Percentiles rank a stretch among this genome's conserved stretches.
Conservation (phyloP, 2,113 vertebrate species). For the Amazona vittata region DNA sequence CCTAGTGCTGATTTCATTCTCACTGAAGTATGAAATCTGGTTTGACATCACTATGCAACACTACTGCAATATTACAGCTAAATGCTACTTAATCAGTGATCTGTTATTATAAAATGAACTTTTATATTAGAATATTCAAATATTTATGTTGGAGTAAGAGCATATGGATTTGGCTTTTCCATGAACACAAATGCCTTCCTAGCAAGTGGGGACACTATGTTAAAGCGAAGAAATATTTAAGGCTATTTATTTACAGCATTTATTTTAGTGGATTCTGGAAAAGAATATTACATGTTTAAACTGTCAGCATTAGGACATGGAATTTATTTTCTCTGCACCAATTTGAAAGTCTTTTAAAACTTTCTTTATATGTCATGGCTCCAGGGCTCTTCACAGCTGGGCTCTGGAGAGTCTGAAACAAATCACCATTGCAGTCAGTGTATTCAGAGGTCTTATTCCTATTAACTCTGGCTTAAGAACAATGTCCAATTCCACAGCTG, state of each 20-base stretch:
- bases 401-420: constrained; percentile 9
- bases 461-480: not conserved
- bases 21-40: constrained; percentile 56
- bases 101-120: not conserved
- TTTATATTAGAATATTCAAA: not conserved
- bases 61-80: constrained; percentile 41
- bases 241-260: not conserved
- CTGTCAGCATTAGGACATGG: not conserved
- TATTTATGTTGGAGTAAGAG: not conserved
- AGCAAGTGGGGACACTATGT: not conserved
- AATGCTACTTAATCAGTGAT: not conserved
- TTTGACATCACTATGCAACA: constrained; percentile 38
- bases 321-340: constrained; percentile 47
- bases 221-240: not conserved
- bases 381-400: constrained; percentile 23
- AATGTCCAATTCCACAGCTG: not conserved
- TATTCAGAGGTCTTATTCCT: not conserved
- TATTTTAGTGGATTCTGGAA: constrained; percentile 13
- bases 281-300: constrained; percentile 5
- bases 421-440: not conserved
- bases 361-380: not conserved
- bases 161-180: not conserved
- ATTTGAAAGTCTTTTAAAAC: not conserved
- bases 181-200: not conserved
- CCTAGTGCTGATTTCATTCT: constrained; percentile 15